These are phyloP conservation scores for Melanotaenia boesemani DNA, from an alignment of 2,797 vertebrate species.

Conservation along the genomic window DNA sequence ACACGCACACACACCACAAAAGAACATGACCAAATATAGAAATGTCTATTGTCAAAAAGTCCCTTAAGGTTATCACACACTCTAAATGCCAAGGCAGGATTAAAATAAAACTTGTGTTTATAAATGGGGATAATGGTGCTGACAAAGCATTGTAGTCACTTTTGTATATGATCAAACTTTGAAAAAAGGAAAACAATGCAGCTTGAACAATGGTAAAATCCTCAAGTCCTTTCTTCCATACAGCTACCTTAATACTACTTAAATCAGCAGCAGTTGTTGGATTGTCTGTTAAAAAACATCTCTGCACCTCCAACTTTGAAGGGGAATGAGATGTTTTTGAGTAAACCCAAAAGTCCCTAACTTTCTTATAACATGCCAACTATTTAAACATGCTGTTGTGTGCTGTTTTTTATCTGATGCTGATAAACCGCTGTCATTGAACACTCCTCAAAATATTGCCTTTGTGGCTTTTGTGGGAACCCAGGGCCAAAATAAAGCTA, in stretches of 20 bases:
- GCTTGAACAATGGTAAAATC: background rate
- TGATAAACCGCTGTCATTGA: constrained; percentile 29
- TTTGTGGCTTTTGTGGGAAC: constrained; percentile 41
- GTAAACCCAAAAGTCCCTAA: background rate
- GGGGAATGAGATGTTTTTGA: background rate
- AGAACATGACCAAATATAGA: background rate
- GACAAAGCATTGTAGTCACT: background rate
- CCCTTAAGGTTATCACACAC: no score
- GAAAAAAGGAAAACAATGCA: background rate
- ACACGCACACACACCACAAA: no score
- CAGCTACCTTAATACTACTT: background rate
- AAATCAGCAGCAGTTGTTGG: background rate
- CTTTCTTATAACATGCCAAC: constrained; percentile 20
- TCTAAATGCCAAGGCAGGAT: background rate
- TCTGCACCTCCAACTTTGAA: background rate
- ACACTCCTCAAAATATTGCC: constrained; percentile 32
- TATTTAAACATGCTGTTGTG: constrained; percentile 32
- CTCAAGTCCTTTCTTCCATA: background rate
- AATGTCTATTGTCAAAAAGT: background rate
- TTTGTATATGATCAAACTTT: background rate
- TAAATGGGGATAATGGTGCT: background rate
- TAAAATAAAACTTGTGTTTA: background rate
- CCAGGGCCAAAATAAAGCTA: constrained; percentile 38
- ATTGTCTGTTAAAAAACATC: background rate
- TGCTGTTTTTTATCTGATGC: background rate